phyloP scores from a whole-genome alignment of 2,888 invertebrate species.

The Eumacrocentrus americanus region DNA sequence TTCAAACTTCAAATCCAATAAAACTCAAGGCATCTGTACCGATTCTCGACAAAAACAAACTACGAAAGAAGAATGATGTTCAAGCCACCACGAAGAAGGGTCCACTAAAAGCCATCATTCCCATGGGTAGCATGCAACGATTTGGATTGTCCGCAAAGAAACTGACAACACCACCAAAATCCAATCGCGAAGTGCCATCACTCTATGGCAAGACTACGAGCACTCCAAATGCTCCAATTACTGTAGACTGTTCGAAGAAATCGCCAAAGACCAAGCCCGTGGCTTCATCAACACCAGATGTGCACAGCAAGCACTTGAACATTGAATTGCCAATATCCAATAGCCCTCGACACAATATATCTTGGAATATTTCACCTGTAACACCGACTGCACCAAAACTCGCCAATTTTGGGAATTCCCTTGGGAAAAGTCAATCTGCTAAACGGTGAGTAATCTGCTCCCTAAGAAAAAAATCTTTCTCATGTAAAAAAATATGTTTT shows the following conservation, averaged over 20 bases:
- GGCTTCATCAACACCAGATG: slow-evolving; percentile 54
- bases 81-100: slow-evolving; percentile 48
- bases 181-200: slow-evolving; percentile 21
- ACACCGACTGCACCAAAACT: slow-evolving; percentile 36
- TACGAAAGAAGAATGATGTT: slow-evolving; percentile 43
- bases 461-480: no score
- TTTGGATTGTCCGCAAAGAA: no score
- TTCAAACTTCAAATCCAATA: slow-evolving; percentile 18
- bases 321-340: slow-evolving; percentile 28
- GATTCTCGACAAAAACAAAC: slow-evolving; percentile 41
- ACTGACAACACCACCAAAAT: slow-evolving; percentile 46
- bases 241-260: no score
- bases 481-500: no score
- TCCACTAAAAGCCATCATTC: slow-evolving; percentile 56
- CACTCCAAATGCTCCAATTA: slow-evolving; percentile 47
- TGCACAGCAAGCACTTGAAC: no score
- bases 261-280: slow-evolving; percentile 44
- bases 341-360: slow-evolving; percentile 32
- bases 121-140: no score
- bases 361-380: slow-evolving; percentile 49
- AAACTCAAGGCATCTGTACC: slow-evolving; percentile 34
- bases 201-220: slow-evolving; percentile 45
- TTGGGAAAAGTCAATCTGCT: no score
- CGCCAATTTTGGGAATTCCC: no score
- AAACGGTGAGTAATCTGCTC: no score